A percentile compares a stretch with the other conserved stretches of the same genome.
These are phyloP conservation scores for Pomatorhinus ruficollis DNA, from an alignment of 2,113 vertebrate genomes.

Conservation along the genomic window DNA sequence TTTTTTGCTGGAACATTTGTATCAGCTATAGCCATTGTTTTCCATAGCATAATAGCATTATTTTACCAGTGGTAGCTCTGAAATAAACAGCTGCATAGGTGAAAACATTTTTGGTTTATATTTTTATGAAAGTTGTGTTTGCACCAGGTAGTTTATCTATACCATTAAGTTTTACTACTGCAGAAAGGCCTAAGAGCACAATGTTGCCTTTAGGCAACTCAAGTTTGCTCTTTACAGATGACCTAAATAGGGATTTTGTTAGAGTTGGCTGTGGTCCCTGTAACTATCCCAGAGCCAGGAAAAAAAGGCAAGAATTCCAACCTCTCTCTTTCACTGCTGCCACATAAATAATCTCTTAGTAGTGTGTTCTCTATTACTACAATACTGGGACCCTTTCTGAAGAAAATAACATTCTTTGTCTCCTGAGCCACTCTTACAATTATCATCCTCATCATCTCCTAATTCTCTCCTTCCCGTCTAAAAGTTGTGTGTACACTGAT, in stretches of 20 bases:
- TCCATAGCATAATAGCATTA: background rate
- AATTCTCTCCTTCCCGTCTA: background rate
- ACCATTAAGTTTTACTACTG: background rate
- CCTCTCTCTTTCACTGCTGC: background rate
- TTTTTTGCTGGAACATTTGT: background rate
- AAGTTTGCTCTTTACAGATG: background rate
- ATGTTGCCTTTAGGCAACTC: background rate
- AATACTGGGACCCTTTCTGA: background rate
- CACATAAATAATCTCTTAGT: background rate
- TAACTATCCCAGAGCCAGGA: background rate
- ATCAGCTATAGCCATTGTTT: background rate
- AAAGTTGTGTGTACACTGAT: background rate
- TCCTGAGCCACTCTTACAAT: background rate
- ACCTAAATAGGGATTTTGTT: constrained; percentile 38
- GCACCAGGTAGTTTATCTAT: background rate
- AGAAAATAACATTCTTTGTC: background rate
- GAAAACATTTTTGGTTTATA: background rate
- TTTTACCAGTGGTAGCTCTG: background rate
- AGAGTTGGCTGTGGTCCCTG: constrained; percentile 1
- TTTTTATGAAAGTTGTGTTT: background rate
- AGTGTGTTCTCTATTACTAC: background rate
- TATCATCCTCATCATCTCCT: background rate
- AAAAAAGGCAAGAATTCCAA: constrained; percentile 14
- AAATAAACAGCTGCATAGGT: background rate
- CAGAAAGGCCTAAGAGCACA: background rate